Evolutionary conservation across 2,888 invertebrate species (phyloP), one percentile per base, ranked within the genome.

Genomic region (Agriopis leucophaearia): DNA sequence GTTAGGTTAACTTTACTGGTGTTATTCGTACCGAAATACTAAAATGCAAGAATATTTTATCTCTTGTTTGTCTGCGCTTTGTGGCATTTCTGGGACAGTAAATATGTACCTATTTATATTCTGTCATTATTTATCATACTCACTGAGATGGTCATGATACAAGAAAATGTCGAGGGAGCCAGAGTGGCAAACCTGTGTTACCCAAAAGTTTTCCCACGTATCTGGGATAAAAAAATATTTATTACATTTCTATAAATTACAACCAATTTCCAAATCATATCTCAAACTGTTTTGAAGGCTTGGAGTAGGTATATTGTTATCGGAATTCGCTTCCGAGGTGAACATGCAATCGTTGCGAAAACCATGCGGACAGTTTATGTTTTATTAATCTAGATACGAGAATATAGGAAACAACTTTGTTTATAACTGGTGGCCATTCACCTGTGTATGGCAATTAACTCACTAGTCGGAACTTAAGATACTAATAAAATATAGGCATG

Each of bases 321-420:
- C 67, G 65, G 66, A 67, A 69, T 68, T 73, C 59, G 57, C 70
- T 73, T 75, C 73, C 74, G 73, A 74, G 74, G 71, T 64, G 69
- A 73, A 40, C 74, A 38, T 15, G 71, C 57, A 54, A 65, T 42
- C 13, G 35, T 66, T 67, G 61, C 61, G 50, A 66, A 64, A 61
- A 61, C 40, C 12, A 18, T 35, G 13, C 38, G 8, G 18, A 36
- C 47, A 47, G 45, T 40, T 60, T 67, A 63, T 68, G 42, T 63
- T 68, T 69, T 50, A 70, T 69, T 72, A 62, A 57, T 62, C 27
- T 52, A 47, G 35, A 48, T 48, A 58, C 42, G 13, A 54, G 38
- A 16, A 45, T 51, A 44, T 47, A 63, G 59, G 45, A 52, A 62
- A 66, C 65, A 40, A 12, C 45, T 54, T 42, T 38, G 60, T 42